Evolutionary conservation across 2,888 invertebrate species (phyloP).

Genomic region (Drosophila melanocephala): DNA sequence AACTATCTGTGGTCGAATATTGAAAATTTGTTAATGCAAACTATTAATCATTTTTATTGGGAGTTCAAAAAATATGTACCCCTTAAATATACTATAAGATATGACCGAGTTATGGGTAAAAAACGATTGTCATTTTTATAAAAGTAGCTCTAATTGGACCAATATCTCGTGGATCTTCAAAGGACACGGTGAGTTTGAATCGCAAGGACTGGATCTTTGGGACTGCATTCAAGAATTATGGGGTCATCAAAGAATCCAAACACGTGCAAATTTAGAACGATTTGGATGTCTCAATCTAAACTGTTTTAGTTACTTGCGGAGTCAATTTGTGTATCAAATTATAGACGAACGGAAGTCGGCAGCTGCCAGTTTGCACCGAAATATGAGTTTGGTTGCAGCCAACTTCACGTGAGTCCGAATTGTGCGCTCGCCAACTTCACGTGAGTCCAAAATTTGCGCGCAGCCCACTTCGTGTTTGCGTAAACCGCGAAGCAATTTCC

Average conservation of each 20-base stretch:
- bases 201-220: neutral
- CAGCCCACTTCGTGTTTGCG: constrained; percentile 4
- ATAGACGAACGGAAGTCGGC: neutral
- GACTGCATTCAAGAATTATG: neutral
- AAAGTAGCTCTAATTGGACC: neutral
- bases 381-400: neutral
- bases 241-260: neutral
- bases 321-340: neutral
- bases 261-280: neutral
- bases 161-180: no score
- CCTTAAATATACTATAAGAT: no score
- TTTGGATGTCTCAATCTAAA: neutral
- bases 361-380: neutral
- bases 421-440: constrained; percentile 10
- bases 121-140: neutral
- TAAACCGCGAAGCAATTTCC: neutral
- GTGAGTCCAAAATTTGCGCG: neutral
- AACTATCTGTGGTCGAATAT: no score
- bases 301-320: neutral
- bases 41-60: neutral
- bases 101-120: neutral
- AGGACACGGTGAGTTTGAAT: neutral
- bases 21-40: neutral
- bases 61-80: no score
- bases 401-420: constrained; percentile 8